Percentiles rank a stretch among this genome's conserved stretches.
phyloP scores from a whole-genome alignment of 1,140 invertebrate species.

The Polypedilum vanderplanki region DNA sequence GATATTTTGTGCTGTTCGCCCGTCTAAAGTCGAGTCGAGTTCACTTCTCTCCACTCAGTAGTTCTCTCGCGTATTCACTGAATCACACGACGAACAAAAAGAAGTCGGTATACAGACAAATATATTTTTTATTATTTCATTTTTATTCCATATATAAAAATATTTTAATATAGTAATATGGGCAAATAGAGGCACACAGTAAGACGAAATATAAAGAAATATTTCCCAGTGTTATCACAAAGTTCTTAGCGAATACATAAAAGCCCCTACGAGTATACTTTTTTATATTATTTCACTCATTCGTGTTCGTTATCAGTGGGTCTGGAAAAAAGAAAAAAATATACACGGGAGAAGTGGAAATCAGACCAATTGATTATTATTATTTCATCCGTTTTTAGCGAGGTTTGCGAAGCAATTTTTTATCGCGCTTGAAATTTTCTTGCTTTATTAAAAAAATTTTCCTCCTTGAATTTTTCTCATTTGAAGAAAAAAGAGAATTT shows the following conservation, averaged over 20 bases:
- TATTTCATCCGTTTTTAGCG: constrained; percentile 23
- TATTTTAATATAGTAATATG: neutral
- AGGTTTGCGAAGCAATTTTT: neutral
- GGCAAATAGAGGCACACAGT: constrained; percentile 9
- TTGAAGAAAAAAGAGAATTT: neutral
- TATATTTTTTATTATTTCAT: constrained; percentile 2
- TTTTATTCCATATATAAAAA: neutral
- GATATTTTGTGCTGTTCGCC: neutral
- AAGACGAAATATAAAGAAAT: neutral
- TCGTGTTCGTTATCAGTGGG: constrained; percentile 22
- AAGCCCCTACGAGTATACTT: no score
- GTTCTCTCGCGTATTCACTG: constrained; percentile 16
- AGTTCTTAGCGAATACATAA: neutral
- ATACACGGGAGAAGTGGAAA: neutral
- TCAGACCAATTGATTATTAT: constrained; percentile 20
- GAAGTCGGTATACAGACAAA: constrained; percentile 17
- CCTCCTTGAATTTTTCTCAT: neutral
- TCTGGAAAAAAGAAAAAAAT: neutral
- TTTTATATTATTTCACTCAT: neutral
- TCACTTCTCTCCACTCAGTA: constrained; percentile 7
- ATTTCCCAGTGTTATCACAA: neutral
- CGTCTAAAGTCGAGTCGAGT: constrained; percentile 13
- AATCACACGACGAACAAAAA: constrained; percentile 17
- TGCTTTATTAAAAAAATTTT: no score
- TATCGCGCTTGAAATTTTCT: neutral